These are phyloP conservation scores for Argyresthia albistria DNA, from an alignment of 2,888 invertebrate species.

Conservation along the genomic window DNA sequence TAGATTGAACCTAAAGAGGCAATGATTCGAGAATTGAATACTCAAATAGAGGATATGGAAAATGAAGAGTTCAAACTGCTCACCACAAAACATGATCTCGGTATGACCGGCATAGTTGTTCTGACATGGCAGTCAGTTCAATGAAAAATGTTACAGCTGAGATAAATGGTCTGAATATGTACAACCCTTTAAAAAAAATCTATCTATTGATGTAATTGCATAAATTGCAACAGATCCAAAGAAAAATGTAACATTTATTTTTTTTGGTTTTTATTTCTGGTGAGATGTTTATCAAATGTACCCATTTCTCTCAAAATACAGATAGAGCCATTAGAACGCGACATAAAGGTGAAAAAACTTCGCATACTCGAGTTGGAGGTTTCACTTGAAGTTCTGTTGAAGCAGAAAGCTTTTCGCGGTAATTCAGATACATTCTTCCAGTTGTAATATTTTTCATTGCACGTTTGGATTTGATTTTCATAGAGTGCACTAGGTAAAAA, in stretches of 20 bases:
- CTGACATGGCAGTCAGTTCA: not conserved
- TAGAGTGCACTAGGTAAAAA: too few relatives aligned
- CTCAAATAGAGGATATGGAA: slow-evolving; percentile 89
- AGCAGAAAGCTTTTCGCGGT: slow-evolving; percentile 77
- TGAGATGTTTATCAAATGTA: too few relatives aligned
- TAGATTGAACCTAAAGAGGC: slow-evolving; percentile 89
- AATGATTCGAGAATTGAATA: slow-evolving; percentile 84
- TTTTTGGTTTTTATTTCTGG: too few relatives aligned
- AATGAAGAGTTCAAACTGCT: slow-evolving; percentile 81
- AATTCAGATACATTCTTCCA: slow-evolving; percentile 26
- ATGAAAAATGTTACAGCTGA: slow-evolving; percentile 62
- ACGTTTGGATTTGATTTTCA: not conserved
- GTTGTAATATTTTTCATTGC: slow-evolving; percentile 64
- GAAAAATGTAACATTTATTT: too few relatives aligned
- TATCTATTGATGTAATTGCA: too few relatives aligned
- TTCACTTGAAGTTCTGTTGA: slow-evolving; percentile 84
- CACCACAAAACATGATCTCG: slow-evolving; percentile 54
- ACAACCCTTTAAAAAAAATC: not conserved
- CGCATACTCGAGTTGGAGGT: slow-evolving; percentile 88
- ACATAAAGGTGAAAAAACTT: slow-evolving; percentile 86
- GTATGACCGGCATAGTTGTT: slow-evolving; percentile 28
- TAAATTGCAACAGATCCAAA: too few relatives aligned
- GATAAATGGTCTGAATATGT: slow-evolving; percentile 8
- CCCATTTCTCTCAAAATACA: slow-evolving; percentile 26
- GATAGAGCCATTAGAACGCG: slow-evolving; percentile 89